Percentiles rank a stretch among this genome's conserved stretches.
Evolutionary conservation across 1,140 invertebrate genomes (phyloP).

Genomic region (Harlomillsia oculata): DNA sequence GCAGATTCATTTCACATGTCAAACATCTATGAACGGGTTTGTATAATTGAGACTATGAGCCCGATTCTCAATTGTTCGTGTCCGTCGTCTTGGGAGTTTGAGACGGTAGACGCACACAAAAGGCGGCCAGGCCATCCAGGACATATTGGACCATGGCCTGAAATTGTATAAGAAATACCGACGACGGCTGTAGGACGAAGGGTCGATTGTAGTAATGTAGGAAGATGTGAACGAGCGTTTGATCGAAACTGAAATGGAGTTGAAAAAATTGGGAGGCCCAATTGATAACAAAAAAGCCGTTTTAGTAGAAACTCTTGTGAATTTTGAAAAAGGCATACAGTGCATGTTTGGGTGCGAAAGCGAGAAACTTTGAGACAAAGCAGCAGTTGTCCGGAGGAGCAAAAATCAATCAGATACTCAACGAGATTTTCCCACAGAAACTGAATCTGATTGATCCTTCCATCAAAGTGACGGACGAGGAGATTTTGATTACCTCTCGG

Average conservation of each 20-base stretch:
- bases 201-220: too few species aligned
- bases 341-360: constrained; percentile 91
- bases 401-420: constrained; percentile 98
- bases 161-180: too few species aligned
- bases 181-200: too few species aligned
- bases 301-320: constrained; percentile 93
- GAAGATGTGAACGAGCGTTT: constrained; percentile 91
- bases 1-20: too few species aligned
- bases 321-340: constrained; percentile 97
- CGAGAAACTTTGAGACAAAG: constrained; percentile 93
- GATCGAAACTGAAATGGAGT: constrained; percentile 86
- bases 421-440: constrained; percentile 88
- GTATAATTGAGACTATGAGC: too few species aligned
- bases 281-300: constrained; percentile 84
- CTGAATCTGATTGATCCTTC: constrained; percentile 88
- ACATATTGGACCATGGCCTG: too few species aligned
- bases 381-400: constrained; percentile 96
- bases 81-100: too few species aligned
- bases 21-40: too few species aligned
- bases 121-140: too few species aligned
- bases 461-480: constrained; percentile 77
- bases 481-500: constrained; percentile 91
- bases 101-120: too few species aligned
- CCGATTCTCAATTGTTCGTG: too few species aligned
- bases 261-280: constrained; percentile 74